Evolutionary conservation across 2,797 vertebrate genomes (phyloP).

Genomic region (Furcifer pardalis): DNA sequence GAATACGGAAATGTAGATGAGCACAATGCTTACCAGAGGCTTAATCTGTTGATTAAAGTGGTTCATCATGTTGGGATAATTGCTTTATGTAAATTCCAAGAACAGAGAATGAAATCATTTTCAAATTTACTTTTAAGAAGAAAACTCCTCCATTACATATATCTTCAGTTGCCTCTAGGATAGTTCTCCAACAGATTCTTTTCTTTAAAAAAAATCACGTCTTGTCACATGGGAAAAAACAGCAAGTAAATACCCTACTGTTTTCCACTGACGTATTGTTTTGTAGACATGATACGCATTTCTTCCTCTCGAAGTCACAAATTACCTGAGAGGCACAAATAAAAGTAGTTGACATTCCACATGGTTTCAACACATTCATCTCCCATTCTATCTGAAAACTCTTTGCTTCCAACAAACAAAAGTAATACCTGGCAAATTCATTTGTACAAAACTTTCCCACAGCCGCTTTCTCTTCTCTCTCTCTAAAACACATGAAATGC

Average conservation of each 20-base stretch:
- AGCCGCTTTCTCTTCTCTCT: too few relatives aligned
- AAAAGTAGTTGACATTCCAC: neutral
- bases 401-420: neutral
- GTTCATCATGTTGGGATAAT: slow-evolving; percentile 52
- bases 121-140: slow-evolving; percentile 43
- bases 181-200: slow-evolving; percentile 18
- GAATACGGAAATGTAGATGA: slow-evolving; percentile 58
- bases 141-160: slow-evolving; percentile 44
- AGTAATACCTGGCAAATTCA: neutral
- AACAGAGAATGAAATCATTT: slow-evolving; percentile 43
- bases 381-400: neutral
- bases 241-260: slow-evolving; percentile 48
- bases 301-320: neutral
- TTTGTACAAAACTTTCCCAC: neutral
- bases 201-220: slow-evolving; percentile 21
- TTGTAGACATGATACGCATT: neutral
- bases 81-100: slow-evolving; percentile 50
- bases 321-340: neutral
- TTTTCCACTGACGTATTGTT: slow-evolving; percentile 39
- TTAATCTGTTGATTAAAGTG: slow-evolving; percentile 63
- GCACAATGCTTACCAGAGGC: slow-evolving; percentile 36
- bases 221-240: slow-evolving; percentile 23
- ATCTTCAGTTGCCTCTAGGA: slow-evolving; percentile 11
- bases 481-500: neutral
- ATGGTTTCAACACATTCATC: neutral